Percentiles rank a stretch among this genome's conserved stretches.
Evolutionary conservation across 1,140 invertebrate genomes (phyloP).

Genomic region (Cydia amplana): DNA sequence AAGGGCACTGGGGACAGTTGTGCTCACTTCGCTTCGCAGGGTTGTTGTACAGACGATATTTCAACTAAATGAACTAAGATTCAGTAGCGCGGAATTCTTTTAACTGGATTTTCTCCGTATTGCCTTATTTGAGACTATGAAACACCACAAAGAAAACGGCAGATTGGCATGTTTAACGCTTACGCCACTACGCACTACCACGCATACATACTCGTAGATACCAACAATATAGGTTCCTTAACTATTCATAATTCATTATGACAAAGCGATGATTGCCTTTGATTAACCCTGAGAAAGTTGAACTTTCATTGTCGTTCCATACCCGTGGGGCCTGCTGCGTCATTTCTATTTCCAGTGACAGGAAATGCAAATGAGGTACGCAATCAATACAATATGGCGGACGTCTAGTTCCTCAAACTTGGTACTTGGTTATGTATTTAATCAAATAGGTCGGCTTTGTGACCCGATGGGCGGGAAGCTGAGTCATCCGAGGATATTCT

Average conservation of each 20-base stretch:
- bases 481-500: not conserved
- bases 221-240: not conserved
- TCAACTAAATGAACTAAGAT: too few relatives aligned
- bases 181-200: too few relatives aligned
- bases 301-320: slow-evolving; percentile 25
- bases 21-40: too few relatives aligned
- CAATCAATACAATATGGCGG: slow-evolving; percentile 17
- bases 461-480: not conserved
- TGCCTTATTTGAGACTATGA: too few relatives aligned
- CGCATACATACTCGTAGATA: too few relatives aligned
- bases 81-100: too few relatives aligned
- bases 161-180: not conserved
- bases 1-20: too few relatives aligned
- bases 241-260: not conserved
- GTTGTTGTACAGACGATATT: too few relatives aligned
- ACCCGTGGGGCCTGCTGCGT: not conserved
- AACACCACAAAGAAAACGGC: too few relatives aligned
- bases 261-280: not conserved
- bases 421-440: not conserved
- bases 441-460: not conserved
- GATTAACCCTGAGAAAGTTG: slow-evolving; percentile 11
- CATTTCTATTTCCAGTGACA: slow-evolving; percentile 30
- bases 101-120: too few relatives aligned
- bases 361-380: slow-evolving; percentile 28
- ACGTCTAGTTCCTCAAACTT: slow-evolving; percentile 1